Evolutionary conservation across 2,888 invertebrate genomes (phyloP), one percentile per base, ranked within the genome.

Genomic region (Oeneis ivallda): DNA sequence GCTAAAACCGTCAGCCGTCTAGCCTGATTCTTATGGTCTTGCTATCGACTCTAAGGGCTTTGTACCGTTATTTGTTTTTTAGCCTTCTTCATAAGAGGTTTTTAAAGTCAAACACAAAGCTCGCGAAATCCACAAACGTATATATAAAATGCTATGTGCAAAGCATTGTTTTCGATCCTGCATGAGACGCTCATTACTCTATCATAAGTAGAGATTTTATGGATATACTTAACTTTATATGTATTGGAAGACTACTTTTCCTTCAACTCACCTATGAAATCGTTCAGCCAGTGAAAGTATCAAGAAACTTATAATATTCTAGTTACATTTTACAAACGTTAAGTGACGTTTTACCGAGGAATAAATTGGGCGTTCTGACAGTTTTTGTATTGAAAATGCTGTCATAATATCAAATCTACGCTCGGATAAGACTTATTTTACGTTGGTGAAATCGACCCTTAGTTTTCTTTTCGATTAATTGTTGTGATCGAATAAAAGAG

Each of bases 1-100:
- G 84, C 84, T 83, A 81, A 85, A 84, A 89, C 83, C 84, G 91
- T 91, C 91, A 84, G 89, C 83, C 84, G 91, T 91, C 91, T 89
- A 86, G 87, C 83, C 82, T 81, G 79, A 67, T 70, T 85, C 87
- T 85, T 85, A 81, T 81, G 78, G 78, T 79, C 79, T 76, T 75
- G 77, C 77, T 79, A 81, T 80, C 79, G 78, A 77, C 79, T 79
- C 78, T 74, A 62, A 76, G 75, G 65, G 74, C 74, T 75, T 75
- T 73, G 74, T 72, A 70, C 68, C 66, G 70, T 68, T 73, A 72
- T 76, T 76, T 76, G 71, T 72, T 76, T 76, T 75, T 73, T 75
- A 75, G 67, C 62, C 56, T 66, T 64, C 69, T 67, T 68, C 68
- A 65, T 70, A 70, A 56, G 66, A 65, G 65, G 66, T 66, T 66